Percentiles rank a stretch among this genome's conserved stretches.
These are phyloP conservation scores for Leptatherina wallacei DNA, from an alignment of 2,797 vertebrate genomes.

Conservation along the genomic window DNA sequence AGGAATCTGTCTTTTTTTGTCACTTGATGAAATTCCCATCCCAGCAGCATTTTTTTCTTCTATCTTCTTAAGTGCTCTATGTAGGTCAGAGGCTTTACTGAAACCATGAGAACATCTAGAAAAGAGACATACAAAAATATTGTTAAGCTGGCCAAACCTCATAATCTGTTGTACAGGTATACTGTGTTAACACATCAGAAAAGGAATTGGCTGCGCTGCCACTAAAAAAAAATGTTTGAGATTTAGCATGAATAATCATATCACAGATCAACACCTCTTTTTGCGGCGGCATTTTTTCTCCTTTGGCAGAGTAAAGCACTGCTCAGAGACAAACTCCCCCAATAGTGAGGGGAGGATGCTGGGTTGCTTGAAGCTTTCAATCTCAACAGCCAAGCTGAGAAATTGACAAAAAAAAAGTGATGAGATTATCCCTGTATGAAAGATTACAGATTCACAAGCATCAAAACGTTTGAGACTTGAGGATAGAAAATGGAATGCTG, in stretches of 20 bases:
- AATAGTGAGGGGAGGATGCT: constrained; percentile 44
- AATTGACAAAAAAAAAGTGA: constrained; percentile 43
- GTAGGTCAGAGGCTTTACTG: constrained; percentile 71
- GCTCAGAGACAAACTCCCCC: constrained; percentile 68
- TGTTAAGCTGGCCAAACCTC: constrained; percentile 32
- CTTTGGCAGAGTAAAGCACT: constrained; percentile 68
- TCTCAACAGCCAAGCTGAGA: constrained; percentile 66
- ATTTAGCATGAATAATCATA: constrained; percentile 30
- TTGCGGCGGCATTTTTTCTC: constrained; percentile 50
- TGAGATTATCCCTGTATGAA: constrained; percentile 8
- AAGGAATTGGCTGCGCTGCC: neutral
- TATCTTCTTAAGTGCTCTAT: constrained; percentile 71
- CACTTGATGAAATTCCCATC: constrained; percentile 51
- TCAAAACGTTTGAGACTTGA: constrained; percentile 11
- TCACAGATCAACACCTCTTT: constrained; percentile 62
- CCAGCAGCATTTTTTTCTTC: constrained; percentile 52
- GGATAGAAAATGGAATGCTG: neutral
- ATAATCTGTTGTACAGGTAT: constrained; percentile 35
- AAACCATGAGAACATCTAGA: constrained; percentile 72
- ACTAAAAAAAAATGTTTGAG: constrained; percentile 22
- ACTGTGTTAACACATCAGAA: constrained; percentile 23
- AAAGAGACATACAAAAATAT: constrained; percentile 43
- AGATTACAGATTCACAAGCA: constrained; percentile 21
- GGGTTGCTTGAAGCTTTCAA: constrained; percentile 55
- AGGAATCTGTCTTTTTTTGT: constrained; percentile 67